Percentiles rank a stretch among this genome's conserved stretches.
phyloP scores from a whole-genome alignment of 2,797 vertebrate species.

The Neoniphon sammara region DNA sequence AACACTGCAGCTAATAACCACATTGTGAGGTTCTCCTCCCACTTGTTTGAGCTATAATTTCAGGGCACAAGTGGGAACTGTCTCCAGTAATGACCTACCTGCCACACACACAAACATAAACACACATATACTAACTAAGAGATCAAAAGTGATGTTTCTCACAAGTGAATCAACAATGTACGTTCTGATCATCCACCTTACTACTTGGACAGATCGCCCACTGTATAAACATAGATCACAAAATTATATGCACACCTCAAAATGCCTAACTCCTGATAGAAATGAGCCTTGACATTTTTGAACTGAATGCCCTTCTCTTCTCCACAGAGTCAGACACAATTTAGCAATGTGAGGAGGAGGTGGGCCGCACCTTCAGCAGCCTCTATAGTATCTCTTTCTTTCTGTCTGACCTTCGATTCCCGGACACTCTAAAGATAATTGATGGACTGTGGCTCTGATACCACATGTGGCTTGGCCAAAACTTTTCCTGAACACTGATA shows the following conservation, averaged over 20 bases:
- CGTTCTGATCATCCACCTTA: background rate
- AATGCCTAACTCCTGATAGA: background rate
- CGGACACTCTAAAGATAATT: slow-evolving; percentile 32
- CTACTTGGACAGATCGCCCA: background rate
- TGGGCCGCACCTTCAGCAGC: slow-evolving; percentile 40
- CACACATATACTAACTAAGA: slow-evolving; percentile 6
- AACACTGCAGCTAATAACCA: slow-evolving; percentile 42
- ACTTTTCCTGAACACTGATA: slow-evolving; percentile 6
- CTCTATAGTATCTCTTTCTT: slow-evolving; percentile 7
- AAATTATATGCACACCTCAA: background rate
- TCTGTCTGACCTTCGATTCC: slow-evolving; percentile 16
- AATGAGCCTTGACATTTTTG: slow-evolving; percentile 6
- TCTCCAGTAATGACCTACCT: background rate
- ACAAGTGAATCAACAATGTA: background rate
- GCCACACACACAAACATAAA: background rate
- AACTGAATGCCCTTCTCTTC: slow-evolving; percentile 27
- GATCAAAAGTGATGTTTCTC: slow-evolving; percentile 7
- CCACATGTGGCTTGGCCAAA: slow-evolving; percentile 49
- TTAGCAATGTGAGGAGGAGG: slow-evolving; percentile 1
- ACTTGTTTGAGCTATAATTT: slow-evolving; percentile 31
- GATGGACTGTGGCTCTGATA: slow-evolving; percentile 40
- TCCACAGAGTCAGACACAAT: slow-evolving; percentile 10
- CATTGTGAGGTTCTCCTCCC: slow-evolving; percentile 2
- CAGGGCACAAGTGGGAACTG: background rate
- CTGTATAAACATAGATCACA: background rate